Percentiles rank a stretch among this genome's conserved stretches.
Evolutionary conservation across 2,797 vertebrate species (phyloP).

Genomic region (Gadopsis bispinosus): DNA sequence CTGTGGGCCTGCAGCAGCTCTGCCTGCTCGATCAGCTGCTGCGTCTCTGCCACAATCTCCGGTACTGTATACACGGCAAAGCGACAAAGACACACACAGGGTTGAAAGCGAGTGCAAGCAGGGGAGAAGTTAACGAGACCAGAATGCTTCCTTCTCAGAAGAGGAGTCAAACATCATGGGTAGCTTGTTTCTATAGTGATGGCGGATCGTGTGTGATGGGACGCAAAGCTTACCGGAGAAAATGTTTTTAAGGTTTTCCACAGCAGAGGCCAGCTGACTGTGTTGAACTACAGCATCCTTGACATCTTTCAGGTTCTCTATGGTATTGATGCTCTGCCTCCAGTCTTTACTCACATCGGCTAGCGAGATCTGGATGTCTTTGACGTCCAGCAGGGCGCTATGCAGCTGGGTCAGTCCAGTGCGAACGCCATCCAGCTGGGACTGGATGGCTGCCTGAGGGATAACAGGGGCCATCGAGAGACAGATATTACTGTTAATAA

Average conservation of each 20-base stretch:
- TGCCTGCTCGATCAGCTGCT: slow-evolving; percentile 92
- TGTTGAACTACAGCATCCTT: slow-evolving; percentile 98
- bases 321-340: slow-evolving; percentile 97
- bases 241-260: slow-evolving; percentile 99
- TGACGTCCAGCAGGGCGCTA: slow-evolving; percentile 93
- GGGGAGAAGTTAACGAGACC: not conserved
- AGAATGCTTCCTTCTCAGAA: not conserved
- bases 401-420: slow-evolving; percentile 97
- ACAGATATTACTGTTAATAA: slow-evolving; percentile 1
- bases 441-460: slow-evolving; percentile 95
- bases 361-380: slow-evolving; percentile 93
- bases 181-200: not conserved
- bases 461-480: not conserved
- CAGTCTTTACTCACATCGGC: slow-evolving; percentile 96
- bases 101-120: not conserved
- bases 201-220: not conserved
- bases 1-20: slow-evolving; percentile 94
- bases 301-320: slow-evolving; percentile 95
- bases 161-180: not conserved
- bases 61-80: slow-evolving; percentile 83
- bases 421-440: slow-evolving; percentile 95
- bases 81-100: not conserved
- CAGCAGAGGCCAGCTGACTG: slow-evolving; percentile 96
- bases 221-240: slow-evolving; percentile 83
- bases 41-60: slow-evolving; percentile 93